These are phyloP conservation scores for Octodonta nipae DNA, from an alignment of 2,888 invertebrate genomes.

Conservation along the genomic window DNA sequence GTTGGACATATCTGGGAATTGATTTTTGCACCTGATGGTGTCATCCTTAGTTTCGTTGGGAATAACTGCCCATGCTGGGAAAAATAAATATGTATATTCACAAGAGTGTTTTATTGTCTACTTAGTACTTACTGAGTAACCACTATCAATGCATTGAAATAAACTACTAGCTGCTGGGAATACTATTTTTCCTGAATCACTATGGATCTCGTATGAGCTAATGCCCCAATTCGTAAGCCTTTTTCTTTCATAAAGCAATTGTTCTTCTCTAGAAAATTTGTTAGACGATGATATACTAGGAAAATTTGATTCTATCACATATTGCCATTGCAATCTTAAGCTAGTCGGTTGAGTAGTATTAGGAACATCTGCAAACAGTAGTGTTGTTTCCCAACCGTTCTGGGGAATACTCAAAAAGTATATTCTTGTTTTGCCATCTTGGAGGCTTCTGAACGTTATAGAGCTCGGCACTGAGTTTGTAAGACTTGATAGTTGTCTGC, in stretches of 20 bases:
- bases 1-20: conserved; percentile 75
- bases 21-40: conserved; percentile 53
- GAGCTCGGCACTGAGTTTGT: conserved; percentile 73
- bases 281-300: conserved; percentile 45
- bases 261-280: conserved; percentile 72
- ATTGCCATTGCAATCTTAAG: conserved; percentile 59
- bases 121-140: conserved; percentile 44
- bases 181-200: conserved; percentile 67
- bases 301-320: conserved; percentile 65
- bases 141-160: conserved; percentile 70
- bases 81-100: conserved; percentile 4
- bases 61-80: conserved; percentile 48
- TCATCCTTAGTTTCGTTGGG: conserved; percentile 54
- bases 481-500: conserved; percentile 63
- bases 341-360: conserved; percentile 42
- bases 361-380: conserved; percentile 74
- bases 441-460: conserved; percentile 64
- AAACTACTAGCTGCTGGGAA: conserved; percentile 83
- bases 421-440: conserved; percentile 68
- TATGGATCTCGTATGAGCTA: conserved; percentile 80
- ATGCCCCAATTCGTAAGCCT: conserved; percentile 86
- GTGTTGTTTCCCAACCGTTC: conserved; percentile 79
- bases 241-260: conserved; percentile 81
- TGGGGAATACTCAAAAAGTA: conserved; percentile 82
- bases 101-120: neutral